These are phyloP conservation scores for Neopelma chrysocephalum DNA, from an alignment of 2,797 vertebrate species.

Conservation along the genomic window DNA sequence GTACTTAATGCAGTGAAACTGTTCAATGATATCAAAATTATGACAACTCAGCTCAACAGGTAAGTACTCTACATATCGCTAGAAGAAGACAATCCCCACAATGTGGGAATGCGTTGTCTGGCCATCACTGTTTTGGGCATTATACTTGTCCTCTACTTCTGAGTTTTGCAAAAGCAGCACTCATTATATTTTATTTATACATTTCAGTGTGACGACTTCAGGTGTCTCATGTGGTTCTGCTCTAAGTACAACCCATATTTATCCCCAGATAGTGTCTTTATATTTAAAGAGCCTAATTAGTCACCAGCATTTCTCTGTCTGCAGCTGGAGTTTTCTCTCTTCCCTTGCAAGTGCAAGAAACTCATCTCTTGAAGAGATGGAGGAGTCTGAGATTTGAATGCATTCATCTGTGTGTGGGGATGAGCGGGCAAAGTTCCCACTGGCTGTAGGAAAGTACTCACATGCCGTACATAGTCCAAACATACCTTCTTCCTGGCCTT, in stretches of 20 bases:
- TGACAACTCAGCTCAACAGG: not conserved
- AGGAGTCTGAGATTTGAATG: not conserved
- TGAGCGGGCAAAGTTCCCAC: not conserved
- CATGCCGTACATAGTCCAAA: constrained; percentile 20
- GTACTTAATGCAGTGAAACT: not conserved
- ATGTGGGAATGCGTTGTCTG: not conserved
- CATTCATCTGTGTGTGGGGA: not conserved
- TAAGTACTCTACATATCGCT: not conserved
- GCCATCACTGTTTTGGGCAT: rapidly evolving
- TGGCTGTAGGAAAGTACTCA: not conserved
- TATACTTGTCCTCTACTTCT: not conserved
- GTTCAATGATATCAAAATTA: not conserved
- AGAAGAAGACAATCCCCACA: not conserved
- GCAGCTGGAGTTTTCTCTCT: not conserved
- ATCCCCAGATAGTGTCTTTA: not conserved
- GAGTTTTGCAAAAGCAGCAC: not conserved
- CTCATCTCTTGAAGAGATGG: not conserved
- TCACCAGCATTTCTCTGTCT: not conserved
- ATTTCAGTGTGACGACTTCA: not conserved
- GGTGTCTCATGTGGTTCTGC: not conserved
- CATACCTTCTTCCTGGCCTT: constrained; percentile 57
- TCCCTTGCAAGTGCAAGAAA: not conserved
- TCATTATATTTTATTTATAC: not conserved
- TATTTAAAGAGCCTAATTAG: not conserved
- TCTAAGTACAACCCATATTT: not conserved